Evolutionary conservation across 2,888 invertebrate genomes (phyloP).

Genomic region (Tetranychus piercei): DNA sequence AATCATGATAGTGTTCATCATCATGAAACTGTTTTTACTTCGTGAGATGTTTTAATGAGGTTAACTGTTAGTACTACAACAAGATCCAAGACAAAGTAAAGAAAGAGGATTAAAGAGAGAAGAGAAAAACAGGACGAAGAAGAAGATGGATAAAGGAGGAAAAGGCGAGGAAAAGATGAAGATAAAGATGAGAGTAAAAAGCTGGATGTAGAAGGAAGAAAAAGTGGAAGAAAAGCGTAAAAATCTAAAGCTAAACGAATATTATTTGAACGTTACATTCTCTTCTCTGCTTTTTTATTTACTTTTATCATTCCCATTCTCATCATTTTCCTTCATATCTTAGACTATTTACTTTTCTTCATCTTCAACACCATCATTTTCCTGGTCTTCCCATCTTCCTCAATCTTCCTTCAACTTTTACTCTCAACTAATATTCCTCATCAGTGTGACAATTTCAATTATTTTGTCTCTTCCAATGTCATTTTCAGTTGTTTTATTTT

Average conservation of each 20-base stretch:
- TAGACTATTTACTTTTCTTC: not conserved
- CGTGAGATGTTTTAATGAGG: not conserved
- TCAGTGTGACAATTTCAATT: not conserved
- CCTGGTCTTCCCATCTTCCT: not conserved
- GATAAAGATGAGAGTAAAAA: not conserved
- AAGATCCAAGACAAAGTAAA: no score
- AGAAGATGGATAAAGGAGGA: not conserved
- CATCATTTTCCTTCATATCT: not conserved
- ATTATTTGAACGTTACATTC: no score
- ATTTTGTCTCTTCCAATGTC: not conserved
- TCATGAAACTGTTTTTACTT: not conserved
- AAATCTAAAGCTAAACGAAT: no score
- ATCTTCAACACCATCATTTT: not conserved
- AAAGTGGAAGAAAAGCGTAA: no score
- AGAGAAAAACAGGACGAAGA: not conserved
- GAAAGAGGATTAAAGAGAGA: not conserved
- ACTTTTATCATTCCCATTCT: no score
- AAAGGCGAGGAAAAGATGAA: not conserved
- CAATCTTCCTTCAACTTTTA: not conserved
- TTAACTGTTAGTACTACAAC: not conserved
- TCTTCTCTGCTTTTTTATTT: no score
- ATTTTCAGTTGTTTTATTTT: not conserved
- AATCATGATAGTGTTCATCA: not conserved
- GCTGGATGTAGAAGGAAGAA: not conserved
- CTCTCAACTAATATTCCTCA: not conserved